Evolutionary conservation across 92 coral and sea anemone species (phyloP).

Genomic region (Pocillopora grandis): DNA sequence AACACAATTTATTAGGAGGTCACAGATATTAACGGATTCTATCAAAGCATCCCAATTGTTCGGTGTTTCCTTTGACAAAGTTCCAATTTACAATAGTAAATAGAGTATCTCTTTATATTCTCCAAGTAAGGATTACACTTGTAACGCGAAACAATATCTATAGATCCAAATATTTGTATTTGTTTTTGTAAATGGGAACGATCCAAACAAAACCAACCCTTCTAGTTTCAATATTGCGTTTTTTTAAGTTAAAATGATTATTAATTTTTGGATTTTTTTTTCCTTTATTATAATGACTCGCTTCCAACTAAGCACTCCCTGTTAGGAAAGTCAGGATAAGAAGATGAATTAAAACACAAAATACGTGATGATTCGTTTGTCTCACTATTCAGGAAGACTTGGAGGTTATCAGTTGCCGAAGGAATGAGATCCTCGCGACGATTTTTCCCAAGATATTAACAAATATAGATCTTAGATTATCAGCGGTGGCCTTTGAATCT

Average conservation of each 20-base stretch:
- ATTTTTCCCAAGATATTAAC: conserved; percentile 17
- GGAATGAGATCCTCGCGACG: conserved; percentile 36
- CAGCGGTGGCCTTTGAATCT: conserved; percentile 42
- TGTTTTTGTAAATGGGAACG: conserved; percentile 17
- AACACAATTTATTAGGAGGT: background rate
- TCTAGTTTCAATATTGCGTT: background rate
- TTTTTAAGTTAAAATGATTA: background rate
- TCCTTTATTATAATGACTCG: background rate
- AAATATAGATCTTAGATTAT: conserved; percentile 27
- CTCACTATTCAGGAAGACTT: conserved; percentile 30
- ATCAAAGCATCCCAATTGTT: background rate
- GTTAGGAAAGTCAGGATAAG: background rate
- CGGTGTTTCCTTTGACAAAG: background rate
- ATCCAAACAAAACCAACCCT: background rate
- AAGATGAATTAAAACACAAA: background rate
- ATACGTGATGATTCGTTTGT: conserved; percentile 31
- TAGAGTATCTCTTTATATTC: background rate
- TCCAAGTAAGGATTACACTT: background rate
- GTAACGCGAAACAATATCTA: background rate
- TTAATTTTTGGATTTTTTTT: background rate
- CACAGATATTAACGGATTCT: background rate
- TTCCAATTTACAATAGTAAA: background rate
- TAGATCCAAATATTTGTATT: background rate
- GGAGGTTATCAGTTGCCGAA: conserved; percentile 34
- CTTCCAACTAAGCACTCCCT: background rate